phyloP scores from a whole-genome alignment of 2,113 vertebrate genomes.

The Leptodactylus fuscus region DNA sequence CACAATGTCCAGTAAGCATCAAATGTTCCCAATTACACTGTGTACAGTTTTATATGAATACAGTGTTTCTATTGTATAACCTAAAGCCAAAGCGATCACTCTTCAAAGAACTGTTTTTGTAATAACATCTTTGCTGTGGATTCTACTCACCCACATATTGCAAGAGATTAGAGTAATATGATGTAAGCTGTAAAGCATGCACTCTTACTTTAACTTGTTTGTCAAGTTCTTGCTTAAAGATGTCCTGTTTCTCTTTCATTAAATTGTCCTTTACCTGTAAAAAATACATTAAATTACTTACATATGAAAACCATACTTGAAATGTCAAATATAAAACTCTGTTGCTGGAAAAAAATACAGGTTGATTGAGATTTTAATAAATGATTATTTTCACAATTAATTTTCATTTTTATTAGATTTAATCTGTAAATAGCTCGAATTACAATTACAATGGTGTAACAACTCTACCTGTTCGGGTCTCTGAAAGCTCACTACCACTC shows the following conservation, averaged over 20 bases:
- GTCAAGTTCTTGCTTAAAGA: conserved; percentile 60
- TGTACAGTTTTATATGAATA: neutral
- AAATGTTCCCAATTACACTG: neutral
- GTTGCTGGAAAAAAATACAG: too few relatives aligned
- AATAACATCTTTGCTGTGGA: neutral
- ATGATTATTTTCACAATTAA: too few relatives aligned
- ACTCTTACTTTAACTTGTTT: conserved; percentile 60
- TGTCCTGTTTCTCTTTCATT: conserved; percentile 48
- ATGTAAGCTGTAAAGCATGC: neutral
- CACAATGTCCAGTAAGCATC: neutral
- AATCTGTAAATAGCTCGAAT: too few relatives aligned
- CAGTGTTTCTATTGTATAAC: neutral
- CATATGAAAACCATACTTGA: neutral
- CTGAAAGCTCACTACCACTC: too few relatives aligned
- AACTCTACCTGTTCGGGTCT: too few relatives aligned
- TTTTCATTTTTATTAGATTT: too few relatives aligned
- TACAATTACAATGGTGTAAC: too few relatives aligned
- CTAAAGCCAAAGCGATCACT: neutral
- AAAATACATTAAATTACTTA: neutral
- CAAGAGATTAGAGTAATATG: neutral
- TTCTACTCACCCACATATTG: neutral
- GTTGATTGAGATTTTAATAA: too few relatives aligned
- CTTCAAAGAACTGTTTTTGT: neutral
- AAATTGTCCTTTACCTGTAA: conserved; percentile 53
- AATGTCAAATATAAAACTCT: too few relatives aligned